Conservation (phyloP, 2,797 vertebrate genomes). For the Amblyopsis hoosieri region DNA sequence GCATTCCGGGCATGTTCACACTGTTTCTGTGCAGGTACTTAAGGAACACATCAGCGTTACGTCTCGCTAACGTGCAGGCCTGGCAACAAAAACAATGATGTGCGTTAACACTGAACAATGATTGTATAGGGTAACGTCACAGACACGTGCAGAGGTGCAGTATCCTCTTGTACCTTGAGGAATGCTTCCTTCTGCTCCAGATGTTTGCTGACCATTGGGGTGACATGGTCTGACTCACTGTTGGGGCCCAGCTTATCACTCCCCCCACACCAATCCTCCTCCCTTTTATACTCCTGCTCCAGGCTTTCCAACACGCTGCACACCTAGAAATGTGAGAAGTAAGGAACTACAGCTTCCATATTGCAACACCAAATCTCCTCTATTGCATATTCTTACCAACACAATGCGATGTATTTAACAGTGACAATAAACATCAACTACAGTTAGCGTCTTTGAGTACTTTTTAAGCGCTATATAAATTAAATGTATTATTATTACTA, state of each 20-base stretch:
- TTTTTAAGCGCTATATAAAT: too few species aligned
- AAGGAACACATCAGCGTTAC: slow-evolving; percentile 93
- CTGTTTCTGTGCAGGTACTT: slow-evolving; percentile 94
- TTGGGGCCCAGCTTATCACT: slow-evolving; percentile 97
- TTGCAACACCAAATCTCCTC: not conserved
- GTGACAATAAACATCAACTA: not conserved
- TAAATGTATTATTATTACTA: too few species aligned
- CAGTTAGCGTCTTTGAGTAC: too few species aligned
- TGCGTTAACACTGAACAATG: too few species aligned
- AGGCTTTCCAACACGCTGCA: slow-evolving; percentile 97
- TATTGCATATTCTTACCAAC: not conserved
- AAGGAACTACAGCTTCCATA: slow-evolving; percentile 5
- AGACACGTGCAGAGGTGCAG: too few species aligned
- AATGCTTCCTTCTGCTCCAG: slow-evolving; percentile 98
- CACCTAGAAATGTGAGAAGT: slow-evolving; percentile 58
- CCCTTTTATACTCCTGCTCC: slow-evolving; percentile 97
- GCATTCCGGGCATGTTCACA: slow-evolving; percentile 93
- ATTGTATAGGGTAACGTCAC: too few species aligned
- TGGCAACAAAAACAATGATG: slow-evolving; percentile 39
- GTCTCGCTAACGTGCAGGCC: slow-evolving; percentile 90
- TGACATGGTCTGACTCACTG: slow-evolving; percentile 95
- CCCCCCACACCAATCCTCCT: slow-evolving; percentile 98
- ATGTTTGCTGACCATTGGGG: slow-evolving; percentile 98
- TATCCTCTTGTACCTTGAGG: slow-evolving; percentile 82
- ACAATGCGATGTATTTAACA: not conserved